phyloP scores from a whole-genome alignment of 1,140 invertebrate species.

The Cotesia typhae region DNA sequence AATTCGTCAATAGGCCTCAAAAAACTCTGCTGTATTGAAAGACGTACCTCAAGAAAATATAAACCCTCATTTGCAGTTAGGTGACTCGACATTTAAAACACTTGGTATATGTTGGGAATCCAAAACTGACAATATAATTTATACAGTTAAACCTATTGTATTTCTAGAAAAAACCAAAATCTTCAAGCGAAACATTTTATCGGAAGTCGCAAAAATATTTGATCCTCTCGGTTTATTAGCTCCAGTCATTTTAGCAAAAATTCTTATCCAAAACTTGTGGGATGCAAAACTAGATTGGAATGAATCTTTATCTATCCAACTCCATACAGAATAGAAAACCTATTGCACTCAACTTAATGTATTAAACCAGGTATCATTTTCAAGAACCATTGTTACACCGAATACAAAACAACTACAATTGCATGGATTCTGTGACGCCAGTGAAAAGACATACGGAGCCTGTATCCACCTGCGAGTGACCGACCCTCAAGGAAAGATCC shows the following conservation, averaged over 20 bases:
- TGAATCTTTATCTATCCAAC: conserved; percentile 46
- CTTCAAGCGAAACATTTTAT: conserved; percentile 31
- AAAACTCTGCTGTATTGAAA: too few relatives aligned
- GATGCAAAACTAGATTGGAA: conserved; percentile 57
- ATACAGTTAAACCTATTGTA: conserved; percentile 16
- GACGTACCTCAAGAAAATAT: too few relatives aligned
- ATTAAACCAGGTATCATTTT: conserved; percentile 39
- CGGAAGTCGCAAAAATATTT: conserved; percentile 48
- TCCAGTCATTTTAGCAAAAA: conserved; percentile 37
- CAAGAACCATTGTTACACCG: conserved; percentile 32
- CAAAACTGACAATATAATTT: conserved; percentile 3
- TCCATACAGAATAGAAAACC: conserved; percentile 41
- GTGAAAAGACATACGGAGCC: too few relatives aligned
- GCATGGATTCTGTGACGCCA: too few relatives aligned
- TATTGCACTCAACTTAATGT: conserved; percentile 31
- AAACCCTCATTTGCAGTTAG: conserved; percentile 4
- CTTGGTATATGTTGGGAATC: conserved; percentile 22
- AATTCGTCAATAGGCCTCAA: too few relatives aligned
- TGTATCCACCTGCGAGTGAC: too few relatives aligned
- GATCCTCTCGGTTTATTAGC: conserved; percentile 48
- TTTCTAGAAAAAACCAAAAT: not conserved
- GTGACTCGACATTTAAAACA: conserved; percentile 24
- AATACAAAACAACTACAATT: conserved; percentile 33
- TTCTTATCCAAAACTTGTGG: conserved; percentile 62
- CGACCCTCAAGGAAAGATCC: conserved; percentile 30